Base-by-base conservation (phyloP, 2,888 invertebrate species). In the Melinaea menophilus region DNA sequence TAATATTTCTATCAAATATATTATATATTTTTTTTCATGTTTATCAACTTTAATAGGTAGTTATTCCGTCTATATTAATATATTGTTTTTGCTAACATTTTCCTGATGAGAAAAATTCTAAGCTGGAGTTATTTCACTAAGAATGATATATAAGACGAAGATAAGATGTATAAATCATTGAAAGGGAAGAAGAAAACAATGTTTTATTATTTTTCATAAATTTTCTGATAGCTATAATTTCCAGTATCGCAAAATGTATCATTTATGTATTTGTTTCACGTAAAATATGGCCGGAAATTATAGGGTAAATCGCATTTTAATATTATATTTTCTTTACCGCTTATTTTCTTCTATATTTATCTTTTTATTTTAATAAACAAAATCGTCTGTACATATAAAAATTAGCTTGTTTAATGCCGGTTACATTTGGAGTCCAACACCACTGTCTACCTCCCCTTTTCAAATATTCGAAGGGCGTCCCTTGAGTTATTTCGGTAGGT, bases 401-500 rank as follows among this genome's bases (percentile, higher is more conserved):
- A 58, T 58, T 58, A 11, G 13, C 3, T 41, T 41, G 9, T 41
- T 41, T 9, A 41, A 7, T 9, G 9, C 3, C 9, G 9, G 41
- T 41, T 41, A 37, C 37, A 37, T 7, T 31, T 51, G 31, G 31
- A 31, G 2, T 51, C 51, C 51, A 58, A 45, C 56, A 47, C 59
- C 51, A 41, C 9, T 41, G 7, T 31, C 56, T 59, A 60, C 57
- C 54, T 65, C 65, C 67, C 72, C 72, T 72, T 68, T 60, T 69
- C 71, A 71, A 73, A 73, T 75, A 78, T 77, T 77, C 77, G 65
- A 69, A 41, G 63, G 70, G 71, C 75, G 75, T 76, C 65, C 73
- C 71, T 66, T 65, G 73, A 76, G 77, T 73, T 76, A 77, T 76
- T 76, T 71, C 73, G 73, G 63, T 76, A 77, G 78, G 77, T 78